Evolutionary conservation across 1,140 invertebrate species (phyloP), one percentile per base, ranked within the genome.

Genomic region (Procambarus virginalis): DNA sequence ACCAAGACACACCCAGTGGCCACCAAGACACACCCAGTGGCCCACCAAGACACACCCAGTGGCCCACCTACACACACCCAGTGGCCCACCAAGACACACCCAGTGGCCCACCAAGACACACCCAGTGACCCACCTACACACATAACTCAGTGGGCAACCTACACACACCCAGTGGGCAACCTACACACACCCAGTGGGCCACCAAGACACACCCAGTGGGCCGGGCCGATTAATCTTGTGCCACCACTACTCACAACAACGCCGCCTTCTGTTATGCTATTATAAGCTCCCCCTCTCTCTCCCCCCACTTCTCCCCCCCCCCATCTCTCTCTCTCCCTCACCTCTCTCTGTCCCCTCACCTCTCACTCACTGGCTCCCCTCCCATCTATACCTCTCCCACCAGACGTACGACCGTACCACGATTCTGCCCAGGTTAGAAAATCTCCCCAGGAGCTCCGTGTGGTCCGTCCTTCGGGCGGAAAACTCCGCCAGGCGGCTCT

Each of bases 241-340:
- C 49, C 17, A 75, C 14, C 83, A 51, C 83, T 17, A 22, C 83
- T 51, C 49, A 83, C 60, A 34, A 88, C 68, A 81, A 81, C 60
- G n/a, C 86, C 79, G 80, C 64, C 86, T 60, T 58, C 58, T 88
- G 86, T 88, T 88, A 88, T 81, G 49, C 86, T 88, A 88, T 88
- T 88, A 68, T 81, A 82, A 88, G 86, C 80, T 68, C 45, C 45
- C 80, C 80, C 46, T 14, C 10, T 60, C 68, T 46, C 60, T 3
- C 77, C 4, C 77, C 46, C 77, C 8, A 77, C 75, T 34, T 22
- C 55, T 58, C 55, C 2, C 55, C 12, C 55, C 12, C 55, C 10
- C 10, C 5, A 2, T 3, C 60, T 17, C 60, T 14, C 60, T 55
- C 51, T 55, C 51, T 55, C 51, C 12, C 51, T 55, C 51, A 34